These are phyloP conservation scores for Penelope pileata DNA, from an alignment of 2,113 vertebrate genomes.

Conservation along the genomic window DNA sequence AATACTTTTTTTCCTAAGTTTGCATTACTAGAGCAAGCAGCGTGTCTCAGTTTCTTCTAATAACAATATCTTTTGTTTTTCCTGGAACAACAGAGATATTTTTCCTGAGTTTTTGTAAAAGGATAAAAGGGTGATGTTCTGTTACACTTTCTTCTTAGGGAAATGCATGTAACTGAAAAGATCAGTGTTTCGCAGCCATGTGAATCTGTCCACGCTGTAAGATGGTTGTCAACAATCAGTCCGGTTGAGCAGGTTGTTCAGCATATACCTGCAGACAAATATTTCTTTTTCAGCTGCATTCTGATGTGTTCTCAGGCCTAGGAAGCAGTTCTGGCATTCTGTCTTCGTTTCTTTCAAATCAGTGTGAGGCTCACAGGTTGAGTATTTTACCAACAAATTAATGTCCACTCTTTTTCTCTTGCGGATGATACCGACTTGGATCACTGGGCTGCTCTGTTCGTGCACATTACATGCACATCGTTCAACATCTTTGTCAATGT, in stretches of 20 bases:
- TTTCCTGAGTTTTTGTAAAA: background rate
- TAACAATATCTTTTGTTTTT: background rate
- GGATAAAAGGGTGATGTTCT: background rate
- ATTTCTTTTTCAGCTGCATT: background rate
- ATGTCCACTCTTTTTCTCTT: background rate
- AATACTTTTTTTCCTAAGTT: background rate
- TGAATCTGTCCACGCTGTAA: background rate
- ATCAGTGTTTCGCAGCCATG: rapidly evolving
- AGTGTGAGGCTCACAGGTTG: rapidly evolving
- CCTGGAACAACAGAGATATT: background rate
- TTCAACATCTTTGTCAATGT: background rate
- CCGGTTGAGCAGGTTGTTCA: background rate
- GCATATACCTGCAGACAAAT: background rate
- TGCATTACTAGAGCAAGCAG: background rate
- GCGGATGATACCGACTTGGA: background rate
- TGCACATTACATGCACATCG: rapidly evolving
- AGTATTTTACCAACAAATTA: background rate
- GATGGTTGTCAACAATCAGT: background rate
- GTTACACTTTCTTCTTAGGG: background rate
- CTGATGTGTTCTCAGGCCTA: background rate
- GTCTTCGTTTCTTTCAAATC: background rate
- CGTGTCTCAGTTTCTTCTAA: background rate
- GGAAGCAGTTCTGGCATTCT: background rate
- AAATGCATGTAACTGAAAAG: background rate
- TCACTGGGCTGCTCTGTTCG: background rate